phyloP scores from a whole-genome alignment of 2,888 invertebrate species.

The Dasysyrphus tricinctus region DNA sequence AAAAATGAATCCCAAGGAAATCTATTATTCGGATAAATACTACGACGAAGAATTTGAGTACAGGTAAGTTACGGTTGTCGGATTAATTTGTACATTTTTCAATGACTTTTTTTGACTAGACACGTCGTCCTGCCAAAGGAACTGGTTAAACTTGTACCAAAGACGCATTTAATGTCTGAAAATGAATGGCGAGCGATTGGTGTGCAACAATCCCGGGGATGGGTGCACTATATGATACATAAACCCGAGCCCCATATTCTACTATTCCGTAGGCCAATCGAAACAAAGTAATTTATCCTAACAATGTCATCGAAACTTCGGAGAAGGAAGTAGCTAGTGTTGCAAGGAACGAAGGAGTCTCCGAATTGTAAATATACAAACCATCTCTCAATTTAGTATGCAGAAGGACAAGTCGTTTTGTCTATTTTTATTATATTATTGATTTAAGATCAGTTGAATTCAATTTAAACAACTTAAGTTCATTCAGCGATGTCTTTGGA shows the following conservation, averaged over 20 bases:
- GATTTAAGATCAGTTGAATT: constrained; percentile 22
- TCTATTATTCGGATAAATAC: constrained; percentile 97
- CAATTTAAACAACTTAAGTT: constrained; percentile 19
- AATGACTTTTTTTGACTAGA: constrained; percentile 85
- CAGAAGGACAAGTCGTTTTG: constrained; percentile 7
- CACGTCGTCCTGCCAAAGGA: constrained; percentile 98
- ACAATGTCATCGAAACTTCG: constrained; percentile 11
- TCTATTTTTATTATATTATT: not conserved
- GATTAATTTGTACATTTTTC: constrained; percentile 8
- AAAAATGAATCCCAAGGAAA: constrained; percentile 87
- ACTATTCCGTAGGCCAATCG: constrained; percentile 90
- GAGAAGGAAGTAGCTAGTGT: constrained; percentile 6
- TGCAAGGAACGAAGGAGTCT: constrained; percentile 3
- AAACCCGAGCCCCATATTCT: constrained; percentile 97
- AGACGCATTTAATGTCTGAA: constrained; percentile 96
- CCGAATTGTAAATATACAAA: constrained; percentile 34
- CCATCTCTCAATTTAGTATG: constrained; percentile 6
- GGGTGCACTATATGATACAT: constrained; percentile 99
- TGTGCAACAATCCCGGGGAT: constrained; percentile 97
- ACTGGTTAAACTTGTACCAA: constrained; percentile 94
- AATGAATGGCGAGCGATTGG: constrained; percentile 97
- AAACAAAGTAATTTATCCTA: constrained; percentile 70
- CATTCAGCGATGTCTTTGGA: not conserved
- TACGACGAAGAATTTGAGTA: constrained; percentile 96
- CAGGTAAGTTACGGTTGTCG: constrained; percentile 86